Conservation (phyloP, 2,797 vertebrate species). For the Danio albolineatus region DNA sequence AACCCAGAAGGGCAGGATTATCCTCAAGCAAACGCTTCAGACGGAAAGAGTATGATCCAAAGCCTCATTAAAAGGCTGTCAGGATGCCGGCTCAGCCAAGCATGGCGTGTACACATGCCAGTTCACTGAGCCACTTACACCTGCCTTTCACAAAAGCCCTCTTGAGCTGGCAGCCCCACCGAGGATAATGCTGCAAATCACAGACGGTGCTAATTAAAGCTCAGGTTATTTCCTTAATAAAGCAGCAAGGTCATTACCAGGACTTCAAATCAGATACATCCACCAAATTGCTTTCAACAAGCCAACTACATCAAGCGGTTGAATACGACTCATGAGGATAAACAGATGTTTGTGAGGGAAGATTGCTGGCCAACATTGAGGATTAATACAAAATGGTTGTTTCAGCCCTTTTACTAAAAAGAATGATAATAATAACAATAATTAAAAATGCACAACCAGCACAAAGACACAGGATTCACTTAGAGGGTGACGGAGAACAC, state of each 20-base stretch:
- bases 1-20: constrained; percentile 14
- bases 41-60: constrained; percentile 20
- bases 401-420: constrained; percentile 46
- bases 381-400: constrained; percentile 48
- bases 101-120: constrained; percentile 30
- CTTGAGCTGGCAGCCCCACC: constrained; percentile 49
- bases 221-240: constrained; percentile 45
- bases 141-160: constrained; percentile 50
- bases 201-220: constrained; percentile 48
- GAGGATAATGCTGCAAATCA: constrained; percentile 51
- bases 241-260: constrained; percentile 45
- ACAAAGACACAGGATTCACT: constrained; percentile 48
- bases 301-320: background rate
- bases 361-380: constrained; percentile 25
- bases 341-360: background rate
- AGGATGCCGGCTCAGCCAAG: constrained; percentile 25
- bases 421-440: background rate
- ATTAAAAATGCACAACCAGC: constrained; percentile 10
- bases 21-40: constrained; percentile 2
- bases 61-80: constrained; percentile 37
- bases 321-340: background rate
- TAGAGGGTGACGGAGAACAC: constrained; percentile 46
- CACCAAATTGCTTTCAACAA: constrained; percentile 1
- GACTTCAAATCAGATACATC: constrained; percentile 20
- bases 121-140: constrained; percentile 52